Conservation (phyloP, 2,113 vertebrate genomes). For the Nothoprocta perdicaria region DNA sequence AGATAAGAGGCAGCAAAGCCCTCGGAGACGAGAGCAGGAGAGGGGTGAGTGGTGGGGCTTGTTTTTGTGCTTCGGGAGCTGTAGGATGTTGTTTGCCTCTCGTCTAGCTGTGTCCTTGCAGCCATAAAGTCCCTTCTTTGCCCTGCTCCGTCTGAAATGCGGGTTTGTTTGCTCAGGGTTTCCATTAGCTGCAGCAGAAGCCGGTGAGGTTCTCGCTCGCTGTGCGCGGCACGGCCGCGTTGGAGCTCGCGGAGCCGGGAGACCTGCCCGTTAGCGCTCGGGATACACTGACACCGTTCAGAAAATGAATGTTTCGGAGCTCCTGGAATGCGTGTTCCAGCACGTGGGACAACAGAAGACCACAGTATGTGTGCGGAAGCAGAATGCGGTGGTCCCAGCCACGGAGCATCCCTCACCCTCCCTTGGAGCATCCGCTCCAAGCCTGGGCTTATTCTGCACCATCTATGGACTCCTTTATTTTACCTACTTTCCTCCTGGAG, state of each 20-base stretch:
- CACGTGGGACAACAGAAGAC: not conserved
- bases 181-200: not conserved
- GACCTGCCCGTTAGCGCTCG: too few species aligned
- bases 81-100: rapidly evolving
- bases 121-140: not conserved
- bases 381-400: not conserved
- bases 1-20: not conserved
- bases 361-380: not conserved
- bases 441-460: not conserved
- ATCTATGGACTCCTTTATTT: not conserved
- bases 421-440: too few species aligned
- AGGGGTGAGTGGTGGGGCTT: not conserved
- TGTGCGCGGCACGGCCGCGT: not conserved
- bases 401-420: not conserved
- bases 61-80: not conserved
- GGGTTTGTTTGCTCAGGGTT: not conserved
- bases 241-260: not conserved
- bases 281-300: not conserved
- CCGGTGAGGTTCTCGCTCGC: not conserved
- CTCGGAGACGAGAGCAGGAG: not conserved
- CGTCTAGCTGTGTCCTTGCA: not conserved
- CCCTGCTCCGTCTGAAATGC: not conserved
- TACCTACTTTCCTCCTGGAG: rapidly evolving
- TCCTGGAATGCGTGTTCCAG: not conserved
- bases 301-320: not conserved